Evolutionary conservation across 2,888 invertebrate genomes (phyloP).

Genomic region (Caenorhabditis drosophilae): DNA sequence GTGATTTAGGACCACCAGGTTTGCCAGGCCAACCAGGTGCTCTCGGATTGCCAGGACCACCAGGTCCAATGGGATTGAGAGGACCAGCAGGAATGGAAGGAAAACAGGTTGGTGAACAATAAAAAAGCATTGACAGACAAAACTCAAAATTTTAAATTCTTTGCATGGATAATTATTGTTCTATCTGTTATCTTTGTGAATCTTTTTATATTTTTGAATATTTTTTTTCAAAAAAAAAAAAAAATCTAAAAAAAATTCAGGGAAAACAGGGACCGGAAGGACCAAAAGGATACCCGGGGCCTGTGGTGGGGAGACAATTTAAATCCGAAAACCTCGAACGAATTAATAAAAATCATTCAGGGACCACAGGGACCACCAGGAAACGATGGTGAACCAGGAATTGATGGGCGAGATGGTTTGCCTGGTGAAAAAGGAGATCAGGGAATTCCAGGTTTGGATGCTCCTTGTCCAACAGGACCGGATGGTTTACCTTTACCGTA

Average conservation of each 20-base stretch:
- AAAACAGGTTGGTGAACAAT: constrained; percentile 41
- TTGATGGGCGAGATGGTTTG: constrained; percentile 50
- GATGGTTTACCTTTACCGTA: constrained; percentile 94
- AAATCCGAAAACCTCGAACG: too few relatives aligned
- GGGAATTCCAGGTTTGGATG: constrained; percentile 94
- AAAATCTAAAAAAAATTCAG: constrained; percentile 42
- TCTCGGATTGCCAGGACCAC: constrained; percentile 61
- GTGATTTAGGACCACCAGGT: constrained; percentile 56
- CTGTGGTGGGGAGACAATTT: constrained; percentile 45
- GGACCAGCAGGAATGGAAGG: constrained; percentile 64
- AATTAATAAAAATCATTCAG: too few relatives aligned
- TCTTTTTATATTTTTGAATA: too few relatives aligned
- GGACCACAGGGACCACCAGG: constrained; percentile 58
- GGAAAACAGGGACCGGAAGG: constrained; percentile 57
- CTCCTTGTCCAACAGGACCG: constrained; percentile 94
- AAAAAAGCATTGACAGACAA: too few relatives aligned
- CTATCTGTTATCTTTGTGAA: constrained; percentile 9
- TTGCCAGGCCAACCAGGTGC: constrained; percentile 57
- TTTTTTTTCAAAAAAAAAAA: constrained; percentile 13
- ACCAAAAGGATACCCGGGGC: constrained; percentile 60
- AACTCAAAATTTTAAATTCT: too few relatives aligned
- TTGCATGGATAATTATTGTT: constrained; percentile 21
- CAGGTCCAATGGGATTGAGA: constrained; percentile 54
- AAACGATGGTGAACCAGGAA: constrained; percentile 51
- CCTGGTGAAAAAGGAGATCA: constrained; percentile 61